Evolutionary conservation across 2,888 invertebrate genomes (phyloP), one percentile per base, ranked within the genome.

Genomic region (Lysandra bellargus): DNA sequence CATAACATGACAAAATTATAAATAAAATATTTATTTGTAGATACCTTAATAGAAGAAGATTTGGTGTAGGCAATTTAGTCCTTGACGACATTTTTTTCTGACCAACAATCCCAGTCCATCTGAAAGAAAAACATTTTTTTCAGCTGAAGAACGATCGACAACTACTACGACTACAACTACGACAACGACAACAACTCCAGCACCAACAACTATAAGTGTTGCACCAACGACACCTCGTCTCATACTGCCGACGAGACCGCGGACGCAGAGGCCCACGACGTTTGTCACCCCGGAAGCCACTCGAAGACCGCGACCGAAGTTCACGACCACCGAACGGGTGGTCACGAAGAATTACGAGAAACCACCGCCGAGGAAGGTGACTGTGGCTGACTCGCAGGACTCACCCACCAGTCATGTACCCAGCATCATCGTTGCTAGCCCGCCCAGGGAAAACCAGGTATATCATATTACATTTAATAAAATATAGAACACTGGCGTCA

Each of bases 401-500:
- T 89, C 94, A 73, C 90, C 91, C 14, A 91, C 92, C 1, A 93
- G 92, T 79, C 92, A 94, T 81, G 89, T 94, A 4, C 95, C 96
- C 6, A 95, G 96, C 80, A 95, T 96, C 64, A 96, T 96, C 40
- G 95, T 95, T 53, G 95, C 95, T 80, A 95, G 94, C 78, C 97
- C 97, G 94, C 97, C 97, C 2, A 97, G 97, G 88, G 98, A 98
- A 85, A 98, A 98, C 86, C 98, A 98, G 89, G 94, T 93, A 64
- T 49, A 64, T 49, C 49, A 49, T 49, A 49, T 49, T 9, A 64
- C n/a, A 23, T 12, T 53, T 53, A 9, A 53, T 53, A 40, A 40
- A 44, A 9, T 7, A 9, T 9, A 44, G 9, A 9, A 44, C 44
- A 44, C 44, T 44, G 44, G 7, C 44, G 44, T 9, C 44, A 44